A percentile compares a stretch with the other conserved stretches of the same genome.
phyloP scores from a whole-genome alignment of 2,113 vertebrate genomes.

The Carollia perspicillata region DNA sequence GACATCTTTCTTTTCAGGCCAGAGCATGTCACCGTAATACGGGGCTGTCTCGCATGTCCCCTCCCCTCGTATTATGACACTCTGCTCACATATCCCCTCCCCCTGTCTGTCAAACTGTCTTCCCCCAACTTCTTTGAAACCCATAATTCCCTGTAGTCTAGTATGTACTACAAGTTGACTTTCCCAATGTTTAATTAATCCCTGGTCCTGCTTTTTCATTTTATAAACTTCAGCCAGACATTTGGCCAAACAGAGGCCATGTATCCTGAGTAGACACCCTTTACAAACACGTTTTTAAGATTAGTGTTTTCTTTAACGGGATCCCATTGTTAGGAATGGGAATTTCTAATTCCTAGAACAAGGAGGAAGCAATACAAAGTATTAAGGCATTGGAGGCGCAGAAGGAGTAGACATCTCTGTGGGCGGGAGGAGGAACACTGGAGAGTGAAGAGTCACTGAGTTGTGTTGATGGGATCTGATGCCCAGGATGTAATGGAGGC shows the following conservation, averaged over 20 bases:
- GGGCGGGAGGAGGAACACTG: background rate
- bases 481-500: background rate
- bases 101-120: background rate
- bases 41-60: background rate
- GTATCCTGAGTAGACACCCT: background rate
- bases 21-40: background rate
- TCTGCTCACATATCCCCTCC: background rate
- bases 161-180: background rate
- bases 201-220: background rate
- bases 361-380: background rate
- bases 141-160: background rate
- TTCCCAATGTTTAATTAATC: background rate
- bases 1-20: background rate
- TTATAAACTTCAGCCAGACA: background rate
- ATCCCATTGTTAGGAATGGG: background rate
- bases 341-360: background rate
- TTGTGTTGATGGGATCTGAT: background rate
- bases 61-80: too few species aligned
- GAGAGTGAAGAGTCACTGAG: background rate
- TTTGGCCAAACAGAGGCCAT: background rate
- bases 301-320: conserved; percentile 18
- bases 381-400: background rate
- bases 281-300: background rate
- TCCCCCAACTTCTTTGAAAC: background rate
- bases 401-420: background rate